phyloP scores from a whole-genome alignment of 2,797 vertebrate genomes.

The Artibeus jamaicensis region DNA sequence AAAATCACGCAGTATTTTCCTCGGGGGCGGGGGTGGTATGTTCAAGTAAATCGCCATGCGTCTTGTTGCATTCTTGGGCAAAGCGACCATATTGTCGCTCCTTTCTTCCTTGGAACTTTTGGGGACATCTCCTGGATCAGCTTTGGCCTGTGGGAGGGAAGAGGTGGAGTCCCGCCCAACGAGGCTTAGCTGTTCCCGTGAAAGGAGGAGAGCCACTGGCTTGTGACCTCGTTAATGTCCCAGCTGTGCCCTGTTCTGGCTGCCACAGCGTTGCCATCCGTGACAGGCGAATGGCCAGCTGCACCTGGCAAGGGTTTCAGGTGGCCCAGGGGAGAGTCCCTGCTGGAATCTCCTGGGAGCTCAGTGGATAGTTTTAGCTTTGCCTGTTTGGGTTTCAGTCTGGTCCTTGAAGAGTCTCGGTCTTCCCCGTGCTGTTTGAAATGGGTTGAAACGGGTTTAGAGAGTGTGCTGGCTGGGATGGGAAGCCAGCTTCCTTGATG shows the following conservation, averaged over 20 bases:
- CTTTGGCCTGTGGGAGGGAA: background rate
- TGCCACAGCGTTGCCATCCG: background rate
- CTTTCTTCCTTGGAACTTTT: background rate
- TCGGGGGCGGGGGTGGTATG: background rate
- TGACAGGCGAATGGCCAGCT: too few relatives aligned
- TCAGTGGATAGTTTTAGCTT: background rate
- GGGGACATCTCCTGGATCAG: background rate
- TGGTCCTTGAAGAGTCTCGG: background rate
- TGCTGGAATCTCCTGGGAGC: background rate
- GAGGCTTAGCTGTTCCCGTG: background rate
- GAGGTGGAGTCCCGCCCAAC: background rate
- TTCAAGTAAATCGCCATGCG: background rate
- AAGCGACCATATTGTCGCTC: background rate
- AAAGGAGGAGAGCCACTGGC: background rate
- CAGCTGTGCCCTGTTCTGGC: background rate
- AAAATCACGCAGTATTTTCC: background rate
- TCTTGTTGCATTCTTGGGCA: background rate
- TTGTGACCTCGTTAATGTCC: background rate
- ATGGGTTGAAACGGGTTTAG: background rate
- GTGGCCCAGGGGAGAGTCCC: background rate
- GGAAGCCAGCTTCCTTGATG: background rate
- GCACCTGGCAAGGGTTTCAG: background rate
- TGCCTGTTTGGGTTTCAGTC: background rate
- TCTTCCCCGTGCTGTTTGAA: background rate
- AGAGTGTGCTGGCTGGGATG: background rate